phyloP scores from a whole-genome alignment of 2,888 invertebrate species.

The Dorcus hopei region DNA sequence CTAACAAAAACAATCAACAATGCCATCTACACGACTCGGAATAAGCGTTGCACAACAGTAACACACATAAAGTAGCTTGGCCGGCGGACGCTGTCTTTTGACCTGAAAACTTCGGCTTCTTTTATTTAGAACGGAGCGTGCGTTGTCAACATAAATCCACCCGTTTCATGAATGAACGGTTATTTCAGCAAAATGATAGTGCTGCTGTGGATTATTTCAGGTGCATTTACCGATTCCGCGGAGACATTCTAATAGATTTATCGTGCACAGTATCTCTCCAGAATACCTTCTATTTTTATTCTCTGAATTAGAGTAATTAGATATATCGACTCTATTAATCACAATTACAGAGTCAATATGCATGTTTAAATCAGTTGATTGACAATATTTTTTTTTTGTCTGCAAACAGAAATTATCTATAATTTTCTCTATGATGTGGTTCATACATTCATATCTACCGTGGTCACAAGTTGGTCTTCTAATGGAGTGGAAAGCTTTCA shows the following conservation, averaged over 20 bases:
- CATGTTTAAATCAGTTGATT: too few species aligned
- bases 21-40: constrained; percentile 1
- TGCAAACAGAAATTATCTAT: too few species aligned
- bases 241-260: constrained; percentile 7
- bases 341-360: too few species aligned
- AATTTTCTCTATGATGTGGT: too few species aligned
- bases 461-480: too few species aligned
- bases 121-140: constrained; percentile 7
- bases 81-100: constrained; percentile 1
- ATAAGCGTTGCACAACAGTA: background rate
- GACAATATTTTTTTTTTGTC: too few species aligned
- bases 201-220: constrained; percentile 6
- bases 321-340: too few species aligned
- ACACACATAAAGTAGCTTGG: background rate
- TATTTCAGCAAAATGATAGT: constrained; percentile 7
- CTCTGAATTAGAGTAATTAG: too few species aligned
- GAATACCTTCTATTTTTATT: too few species aligned
- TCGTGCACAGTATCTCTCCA: background rate
- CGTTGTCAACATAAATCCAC: background rate
- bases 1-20: background rate
- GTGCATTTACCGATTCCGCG: constrained; percentile 7
- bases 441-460: too few species aligned
- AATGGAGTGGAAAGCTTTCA: too few species aligned
- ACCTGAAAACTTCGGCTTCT: constrained; percentile 4
- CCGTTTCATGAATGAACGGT: constrained; percentile 7